phyloP scores from a whole-genome alignment of 2,888 invertebrate species.

The Proisotoma minuta region DNA sequence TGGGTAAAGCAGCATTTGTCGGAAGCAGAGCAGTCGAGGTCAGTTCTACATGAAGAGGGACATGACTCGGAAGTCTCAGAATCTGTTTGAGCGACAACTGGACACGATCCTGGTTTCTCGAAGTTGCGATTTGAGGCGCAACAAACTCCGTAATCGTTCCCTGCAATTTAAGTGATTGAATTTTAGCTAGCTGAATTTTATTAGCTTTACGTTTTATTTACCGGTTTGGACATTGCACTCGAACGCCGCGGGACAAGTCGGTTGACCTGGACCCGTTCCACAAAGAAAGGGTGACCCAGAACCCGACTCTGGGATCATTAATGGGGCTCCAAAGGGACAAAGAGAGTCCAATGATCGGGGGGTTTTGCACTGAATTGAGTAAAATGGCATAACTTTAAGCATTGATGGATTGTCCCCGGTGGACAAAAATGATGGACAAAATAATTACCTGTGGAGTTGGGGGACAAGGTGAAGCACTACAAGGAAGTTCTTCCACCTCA shows the following conservation, averaged over 20 bases:
- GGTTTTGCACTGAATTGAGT: constrained; percentile 65
- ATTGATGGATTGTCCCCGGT: no score
- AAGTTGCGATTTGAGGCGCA: constrained; percentile 73
- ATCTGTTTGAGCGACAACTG: constrained; percentile 52
- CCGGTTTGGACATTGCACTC: constrained; percentile 71
- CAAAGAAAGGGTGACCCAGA: constrained; percentile 76
- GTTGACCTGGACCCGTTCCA: constrained; percentile 73
- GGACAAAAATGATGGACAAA: no score
- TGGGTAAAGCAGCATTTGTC: constrained; percentile 75
- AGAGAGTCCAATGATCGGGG: constrained; percentile 70
- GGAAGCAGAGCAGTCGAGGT: constrained; percentile 74
- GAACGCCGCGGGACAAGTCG: constrained; percentile 75
- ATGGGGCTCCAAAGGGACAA: constrained; percentile 66
- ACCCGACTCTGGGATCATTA: constrained; percentile 64
- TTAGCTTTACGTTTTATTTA: constrained; percentile 48
- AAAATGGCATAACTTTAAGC: no score
- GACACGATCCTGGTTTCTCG: constrained; percentile 73
- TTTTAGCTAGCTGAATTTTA: not conserved
- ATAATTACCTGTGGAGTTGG: constrained; percentile 79
- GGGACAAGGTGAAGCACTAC: constrained; percentile 73
- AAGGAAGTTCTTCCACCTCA: constrained; percentile 71
- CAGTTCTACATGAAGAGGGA: not conserved
- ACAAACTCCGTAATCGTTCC: constrained; percentile 82
- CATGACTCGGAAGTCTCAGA: constrained; percentile 37
- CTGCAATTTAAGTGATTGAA: constrained; percentile 49